Percentiles rank a stretch among this genome's conserved stretches.
These are phyloP conservation scores for Labeo catla DNA, from an alignment of 2,113 vertebrate genomes.

Conservation along the genomic window DNA sequence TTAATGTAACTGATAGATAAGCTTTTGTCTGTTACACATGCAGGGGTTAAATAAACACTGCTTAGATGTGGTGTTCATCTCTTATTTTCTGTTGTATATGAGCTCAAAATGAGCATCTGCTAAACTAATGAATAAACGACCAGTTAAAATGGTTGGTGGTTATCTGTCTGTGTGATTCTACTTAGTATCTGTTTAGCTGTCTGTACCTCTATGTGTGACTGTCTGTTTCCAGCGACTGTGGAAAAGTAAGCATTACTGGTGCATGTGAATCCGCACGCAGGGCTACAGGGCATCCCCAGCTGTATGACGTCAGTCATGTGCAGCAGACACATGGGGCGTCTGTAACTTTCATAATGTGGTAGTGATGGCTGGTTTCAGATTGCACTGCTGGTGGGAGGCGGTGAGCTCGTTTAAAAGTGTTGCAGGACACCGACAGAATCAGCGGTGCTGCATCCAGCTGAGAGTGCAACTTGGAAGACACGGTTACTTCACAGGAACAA, in stretches of 20 bases:
- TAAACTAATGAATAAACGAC: conserved; percentile 16
- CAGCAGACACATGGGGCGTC: conserved; percentile 14
- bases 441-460: conserved; percentile 6
- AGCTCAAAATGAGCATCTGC: background rate
- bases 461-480: background rate
- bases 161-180: background rate
- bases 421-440: background rate
- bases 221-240: background rate
- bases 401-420: conserved; percentile 29
- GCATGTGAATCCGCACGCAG: background rate
- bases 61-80: background rate
- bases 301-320: background rate
- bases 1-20: conserved; percentile 11
- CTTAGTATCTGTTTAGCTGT: background rate
- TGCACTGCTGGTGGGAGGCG: conserved; percentile 31
- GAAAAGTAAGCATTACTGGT: background rate
- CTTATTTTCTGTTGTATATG: background rate
- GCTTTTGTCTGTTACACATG: conserved; percentile 7
- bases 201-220: background rate
- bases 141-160: background rate
- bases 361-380: conserved; percentile 18
- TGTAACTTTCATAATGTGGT: conserved; percentile 1
- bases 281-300: conserved; percentile 3
- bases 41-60: background rate
- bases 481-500: background rate